phyloP scores from a whole-genome alignment of 2,113 vertebrate genomes.

The Spheniscus mendiculus region DNA sequence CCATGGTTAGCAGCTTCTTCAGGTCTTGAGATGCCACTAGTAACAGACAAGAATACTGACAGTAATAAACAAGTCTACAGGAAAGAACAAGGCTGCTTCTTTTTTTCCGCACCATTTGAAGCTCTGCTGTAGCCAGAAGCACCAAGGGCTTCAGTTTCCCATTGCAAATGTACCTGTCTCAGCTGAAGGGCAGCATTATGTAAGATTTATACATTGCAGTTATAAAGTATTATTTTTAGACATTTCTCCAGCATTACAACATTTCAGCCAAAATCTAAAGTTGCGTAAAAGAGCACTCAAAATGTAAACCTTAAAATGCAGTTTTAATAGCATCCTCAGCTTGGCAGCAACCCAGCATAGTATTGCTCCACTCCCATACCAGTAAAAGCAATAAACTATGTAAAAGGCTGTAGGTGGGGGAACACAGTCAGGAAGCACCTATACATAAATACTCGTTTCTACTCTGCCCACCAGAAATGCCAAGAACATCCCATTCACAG shows the following conservation, averaged over 20 bases:
- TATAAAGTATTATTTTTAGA: slow-evolving; percentile 43
- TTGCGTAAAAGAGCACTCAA: slow-evolving; percentile 9
- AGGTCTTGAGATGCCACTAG: neutral
- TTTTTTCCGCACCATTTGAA: neutral
- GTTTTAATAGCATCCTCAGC: neutral
- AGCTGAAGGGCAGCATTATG: neutral
- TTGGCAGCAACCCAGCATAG: neutral
- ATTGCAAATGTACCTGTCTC: neutral
- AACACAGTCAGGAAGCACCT: neutral
- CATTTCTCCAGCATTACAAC: neutral
- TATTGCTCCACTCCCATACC: neutral
- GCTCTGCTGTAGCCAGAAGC: neutral
- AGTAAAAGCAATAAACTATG: neutral
- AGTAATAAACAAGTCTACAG: neutral
- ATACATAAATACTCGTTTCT: neutral
- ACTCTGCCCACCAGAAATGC: neutral
- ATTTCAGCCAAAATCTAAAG: slow-evolving; percentile 9
- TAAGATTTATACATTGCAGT: slow-evolving; percentile 1
- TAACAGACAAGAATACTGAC: neutral
- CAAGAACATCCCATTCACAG: neutral
- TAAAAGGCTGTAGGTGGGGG: neutral
- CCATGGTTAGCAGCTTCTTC: neutral
- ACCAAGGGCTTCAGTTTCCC: neutral
- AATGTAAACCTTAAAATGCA: slow-evolving; percentile 27
- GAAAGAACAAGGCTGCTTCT: neutral